These are phyloP conservation scores for Perdita meconis DNA, from an alignment of 2,888 invertebrate genomes.

Conservation along the genomic window DNA sequence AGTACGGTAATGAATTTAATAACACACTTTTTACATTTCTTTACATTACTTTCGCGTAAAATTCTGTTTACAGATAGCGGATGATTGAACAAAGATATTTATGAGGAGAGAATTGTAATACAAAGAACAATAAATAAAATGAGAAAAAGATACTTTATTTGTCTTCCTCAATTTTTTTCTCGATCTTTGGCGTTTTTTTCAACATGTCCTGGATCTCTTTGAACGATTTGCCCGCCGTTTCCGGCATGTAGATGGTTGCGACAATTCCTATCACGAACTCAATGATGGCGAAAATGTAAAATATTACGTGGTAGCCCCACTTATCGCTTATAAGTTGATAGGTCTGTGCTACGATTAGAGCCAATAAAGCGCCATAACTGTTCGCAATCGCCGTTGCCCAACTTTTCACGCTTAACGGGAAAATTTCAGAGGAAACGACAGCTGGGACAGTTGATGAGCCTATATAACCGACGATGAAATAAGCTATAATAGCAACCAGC, in stretches of 20 bases:
- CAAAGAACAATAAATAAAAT: background rate
- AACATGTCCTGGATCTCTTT: conserved; percentile 55
- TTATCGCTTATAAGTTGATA: conserved; percentile 36
- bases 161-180: background rate
- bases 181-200: too few relatives aligned
- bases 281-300: conserved; percentile 43
- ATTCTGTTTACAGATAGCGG: background rate
- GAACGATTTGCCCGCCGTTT: conserved; percentile 64
- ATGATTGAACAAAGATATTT: background rate
- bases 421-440: conserved; percentile 61
- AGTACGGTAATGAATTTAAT: background rate
- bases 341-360: conserved; percentile 24
- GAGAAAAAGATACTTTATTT: background rate
- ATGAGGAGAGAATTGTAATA: background rate
- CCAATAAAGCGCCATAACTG: conserved; percentile 46
- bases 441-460: conserved; percentile 57
- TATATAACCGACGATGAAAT: conserved; percentile 3
- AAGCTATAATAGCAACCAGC: conserved; percentile 18
- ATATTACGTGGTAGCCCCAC: conserved; percentile 43
- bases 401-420: conserved; percentile 54
- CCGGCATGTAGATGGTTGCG: conserved; percentile 52
- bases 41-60: background rate
- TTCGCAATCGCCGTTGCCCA: conserved; percentile 51
- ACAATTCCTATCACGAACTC: conserved; percentile 21
- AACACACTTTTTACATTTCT: background rate